Base-by-base conservation (phyloP, 2,888 invertebrate genomes). In the Cotesia congregata region DNA sequence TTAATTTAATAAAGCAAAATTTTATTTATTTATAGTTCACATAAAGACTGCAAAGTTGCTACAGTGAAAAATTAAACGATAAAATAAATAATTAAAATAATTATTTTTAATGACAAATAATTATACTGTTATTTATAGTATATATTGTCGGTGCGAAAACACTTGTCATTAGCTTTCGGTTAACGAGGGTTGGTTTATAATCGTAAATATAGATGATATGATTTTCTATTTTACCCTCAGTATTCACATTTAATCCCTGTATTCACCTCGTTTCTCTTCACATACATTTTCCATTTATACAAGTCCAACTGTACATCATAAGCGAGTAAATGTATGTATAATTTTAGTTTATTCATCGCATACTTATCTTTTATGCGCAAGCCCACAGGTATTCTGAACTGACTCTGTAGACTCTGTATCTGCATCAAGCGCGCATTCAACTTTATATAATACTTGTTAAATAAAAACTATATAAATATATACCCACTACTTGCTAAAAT, bases 311-410 rank as follows among this genome's bases (percentile, higher is more conserved):
- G 12, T 50, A 50, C 50, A 50, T 12, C 12, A 50, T 12, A 50
- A 7, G 9, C 4, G 50, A 4, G 12, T 12, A 50, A 50, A 50
- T 50, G 3, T 50, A 50, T 50, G 12, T 50, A 12, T 50, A 12
- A 3, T 7, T 50, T 82, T 82, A 82, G 80, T 83, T 83, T 84
- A 83, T 83, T 83, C 83, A 83, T 65, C 76, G 77, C 77, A 72
- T 78, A 81, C 83, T 83, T 81, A 79, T 75, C 79, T 79, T 79
- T 80, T 79, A 69, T 77, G 69, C 78, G 78, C 79, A 79, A 78
- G 77, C 78, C 41, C 50, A 65, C 61, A 62, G 39, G 9, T 71
- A 72, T 65, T 17, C 62, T 71, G 50, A 12, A 59, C n/a, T n/a
- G 6, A 30, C 3, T 30, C 3, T 30, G 30, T 30, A 30, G 30